A percentile compares a stretch with the other conserved stretches of the same genome.
Conservation (phyloP, 2,888 invertebrate species). For the Drosophila paramelanica region DNA sequence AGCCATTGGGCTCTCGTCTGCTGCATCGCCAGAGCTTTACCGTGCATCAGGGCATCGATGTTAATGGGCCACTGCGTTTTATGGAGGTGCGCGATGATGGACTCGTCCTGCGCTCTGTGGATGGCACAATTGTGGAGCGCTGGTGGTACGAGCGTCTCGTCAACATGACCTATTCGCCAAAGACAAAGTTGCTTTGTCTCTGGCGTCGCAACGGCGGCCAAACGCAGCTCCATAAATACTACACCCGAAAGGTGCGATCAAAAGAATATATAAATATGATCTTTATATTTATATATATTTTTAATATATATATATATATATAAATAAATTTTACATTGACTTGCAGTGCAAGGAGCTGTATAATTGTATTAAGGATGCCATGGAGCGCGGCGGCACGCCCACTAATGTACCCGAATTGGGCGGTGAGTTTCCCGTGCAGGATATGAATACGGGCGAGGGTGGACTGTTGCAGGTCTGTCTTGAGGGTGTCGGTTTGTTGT, state of each 20-base stretch:
- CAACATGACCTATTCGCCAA: constrained; percentile 99
- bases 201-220: constrained; percentile 98
- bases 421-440: constrained; percentile 99
- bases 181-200: constrained; percentile 97
- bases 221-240: constrained; percentile 98
- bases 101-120: constrained; percentile 91
- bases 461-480: constrained; percentile 99
- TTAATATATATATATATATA: constrained; percentile 26
- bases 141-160: constrained; percentile 99
- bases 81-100: constrained; percentile 99
- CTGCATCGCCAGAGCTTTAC: constrained; percentile 98
- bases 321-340: neutral
- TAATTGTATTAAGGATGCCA: constrained; percentile 99
- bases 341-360: constrained; percentile 98
- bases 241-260: constrained; percentile 95
- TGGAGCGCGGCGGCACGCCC: constrained; percentile 94
- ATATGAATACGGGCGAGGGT: constrained; percentile 98
- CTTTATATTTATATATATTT: neutral
- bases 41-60: constrained; percentile 97
- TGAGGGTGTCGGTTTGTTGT: constrained; percentile 99
- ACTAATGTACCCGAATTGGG: constrained; percentile 86
- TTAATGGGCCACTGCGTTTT: constrained; percentile 94
- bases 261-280: neutral
- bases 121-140: constrained; percentile 94
- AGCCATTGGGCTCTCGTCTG: constrained; percentile 96